These are phyloP conservation scores for Sebastes diaconus DNA, from an alignment of 2,797 vertebrate genomes.

Conservation along the genomic window DNA sequence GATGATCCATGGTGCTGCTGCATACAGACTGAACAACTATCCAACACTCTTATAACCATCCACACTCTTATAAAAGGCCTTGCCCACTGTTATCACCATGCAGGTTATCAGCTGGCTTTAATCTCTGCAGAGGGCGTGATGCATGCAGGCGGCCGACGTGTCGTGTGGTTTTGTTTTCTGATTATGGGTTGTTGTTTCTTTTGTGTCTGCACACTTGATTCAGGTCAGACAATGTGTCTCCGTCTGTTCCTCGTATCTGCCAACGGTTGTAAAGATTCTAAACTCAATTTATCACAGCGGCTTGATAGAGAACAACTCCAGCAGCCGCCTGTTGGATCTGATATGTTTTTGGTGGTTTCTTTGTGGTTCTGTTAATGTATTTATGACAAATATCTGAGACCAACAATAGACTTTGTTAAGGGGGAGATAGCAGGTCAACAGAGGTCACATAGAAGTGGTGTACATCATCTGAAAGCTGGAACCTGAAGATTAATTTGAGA, in stretches of 20 bases:
- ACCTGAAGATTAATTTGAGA: too few relatives aligned
- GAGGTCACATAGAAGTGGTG: too few relatives aligned
- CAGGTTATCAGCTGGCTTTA: slow-evolving; percentile 32
- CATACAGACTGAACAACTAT: not conserved
- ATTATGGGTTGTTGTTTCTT: not conserved
- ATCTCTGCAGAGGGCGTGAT: slow-evolving; percentile 24
- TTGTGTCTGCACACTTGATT: not conserved
- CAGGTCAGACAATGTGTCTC: not conserved
- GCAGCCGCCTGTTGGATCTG: not conserved
- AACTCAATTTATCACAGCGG: not conserved
- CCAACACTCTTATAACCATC: not conserved
- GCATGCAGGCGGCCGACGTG: not conserved
- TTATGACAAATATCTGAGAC: too few relatives aligned
- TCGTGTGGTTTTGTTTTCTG: not conserved
- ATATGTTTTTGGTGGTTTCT: not conserved
- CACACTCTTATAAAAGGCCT: slow-evolving; percentile 21
- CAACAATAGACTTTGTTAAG: too few relatives aligned
- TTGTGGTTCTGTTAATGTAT: not conserved
- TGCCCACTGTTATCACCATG: slow-evolving; percentile 26
- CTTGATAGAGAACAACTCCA: not conserved
- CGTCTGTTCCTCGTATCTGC: not conserved
- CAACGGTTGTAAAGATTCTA: not conserved
- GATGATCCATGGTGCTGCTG: slow-evolving; percentile 31
- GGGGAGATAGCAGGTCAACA: too few relatives aligned
- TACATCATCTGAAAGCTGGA: too few relatives aligned